Percentiles rank a stretch among this genome's conserved stretches.
Evolutionary conservation across 1,140 invertebrate species (phyloP).

Genomic region (Cherax quadricarinatus): DNA sequence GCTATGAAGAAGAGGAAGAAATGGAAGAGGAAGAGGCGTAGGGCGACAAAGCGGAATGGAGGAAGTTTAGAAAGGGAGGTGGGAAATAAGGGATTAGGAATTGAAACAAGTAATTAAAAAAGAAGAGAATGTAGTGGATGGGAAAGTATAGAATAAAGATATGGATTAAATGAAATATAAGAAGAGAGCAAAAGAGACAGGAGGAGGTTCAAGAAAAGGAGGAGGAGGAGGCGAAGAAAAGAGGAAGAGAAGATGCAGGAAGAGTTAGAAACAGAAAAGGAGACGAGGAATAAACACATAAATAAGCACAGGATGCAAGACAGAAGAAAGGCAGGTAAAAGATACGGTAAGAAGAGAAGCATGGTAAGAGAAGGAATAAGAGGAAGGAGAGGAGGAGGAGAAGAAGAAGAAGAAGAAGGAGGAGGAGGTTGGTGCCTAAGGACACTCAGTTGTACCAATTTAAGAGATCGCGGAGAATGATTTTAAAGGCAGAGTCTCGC

Average conservation of each 20-base stretch:
- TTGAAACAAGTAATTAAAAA: neutral
- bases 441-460: constrained; percentile 40
- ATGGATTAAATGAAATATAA: too few relatives aligned
- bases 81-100: neutral
- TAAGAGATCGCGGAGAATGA: constrained; percentile 32
- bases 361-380: too few relatives aligned
- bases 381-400: too few relatives aligned
- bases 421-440: neutral
- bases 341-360: too few relatives aligned
- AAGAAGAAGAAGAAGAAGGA: neutral
- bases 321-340: too few relatives aligned
- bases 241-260: neutral
- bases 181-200: too few relatives aligned
- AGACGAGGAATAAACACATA: too few relatives aligned
- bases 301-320: too few relatives aligned
- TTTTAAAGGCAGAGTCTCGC: constrained; percentile 16
- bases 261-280: too few relatives aligned
- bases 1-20: neutral
- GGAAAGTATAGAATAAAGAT: too few relatives aligned
- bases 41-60: neutral
- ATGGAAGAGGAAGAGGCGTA: too few relatives aligned
- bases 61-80: neutral
- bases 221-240: neutral
- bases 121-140: neutral
- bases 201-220: too few relatives aligned